Evolutionary conservation across 1,140 invertebrate genomes (phyloP), one percentile per base, ranked within the genome.

Genomic region (Diabrotica virgifera): DNA sequence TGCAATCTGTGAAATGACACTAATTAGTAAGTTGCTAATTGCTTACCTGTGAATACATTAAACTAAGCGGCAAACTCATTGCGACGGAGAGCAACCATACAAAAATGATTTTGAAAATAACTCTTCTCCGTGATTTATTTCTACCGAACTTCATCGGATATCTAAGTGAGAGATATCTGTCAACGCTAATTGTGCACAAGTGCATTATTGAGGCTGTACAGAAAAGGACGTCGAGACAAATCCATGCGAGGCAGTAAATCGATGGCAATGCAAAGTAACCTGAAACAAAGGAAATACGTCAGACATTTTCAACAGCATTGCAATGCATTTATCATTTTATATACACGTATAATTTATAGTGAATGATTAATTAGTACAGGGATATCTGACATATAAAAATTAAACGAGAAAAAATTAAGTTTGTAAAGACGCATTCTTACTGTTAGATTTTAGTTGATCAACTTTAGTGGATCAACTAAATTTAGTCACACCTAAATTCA

Each of bases 131-230:
- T 4, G 93, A 95, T 75, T 95, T 96, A 78, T 95, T 94, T 53
- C 93, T 84, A 10, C 93, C 94, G 73, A 95, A 95, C 73, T 90
- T 87, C 90, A 94, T 93, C 0, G 92, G 92, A 76, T 93, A 94
- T 8, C 91, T 85, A 13, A 95, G 83, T 12, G 90, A 92, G 6
- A 94, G 84, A 78, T 92, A 93, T 71, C 95, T 87, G 81, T 97
- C 95, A 69, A 97, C 91, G 71, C 92, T 94, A 77, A 98, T 97
- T 59, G 95, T 97, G 80, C 94, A 96, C 24, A 98, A 84, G 80
- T 98, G 95, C 88, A 97, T 93, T 75, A 97, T 96, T 59, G 93
- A 96, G 0, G 95, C 95, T 0, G 95, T 98, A 77, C 94, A 96
- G 76, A 97, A 96, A 0, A 98, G 83, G 0, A 98, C 95, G 81